A percentile compares a stretch with the other conserved stretches of the same genome.
Conservation (phyloP, 2,113 vertebrate genomes). For the Thalassarche chlororhynchos region DNA sequence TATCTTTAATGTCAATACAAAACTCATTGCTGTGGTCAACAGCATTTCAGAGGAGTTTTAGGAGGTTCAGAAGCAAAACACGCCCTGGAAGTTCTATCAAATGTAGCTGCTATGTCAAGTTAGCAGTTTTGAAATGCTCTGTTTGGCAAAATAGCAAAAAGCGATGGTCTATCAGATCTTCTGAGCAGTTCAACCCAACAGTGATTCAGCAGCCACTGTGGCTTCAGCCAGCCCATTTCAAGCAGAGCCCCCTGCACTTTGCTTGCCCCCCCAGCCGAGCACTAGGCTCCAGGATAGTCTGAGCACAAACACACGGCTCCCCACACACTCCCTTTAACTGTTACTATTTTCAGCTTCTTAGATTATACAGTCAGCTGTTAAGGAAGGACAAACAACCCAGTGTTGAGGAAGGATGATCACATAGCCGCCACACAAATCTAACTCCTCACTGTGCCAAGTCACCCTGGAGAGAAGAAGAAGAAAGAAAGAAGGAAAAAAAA, state of each 20-base stretch:
- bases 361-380: background rate
- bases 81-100: background rate
- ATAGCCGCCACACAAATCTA: background rate
- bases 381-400: background rate
- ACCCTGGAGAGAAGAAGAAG: background rate
- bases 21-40: background rate
- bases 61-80: slow-evolving; percentile 20
- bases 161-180: background rate
- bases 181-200: background rate
- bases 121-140: slow-evolving; percentile 56
- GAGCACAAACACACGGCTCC: rapidly evolving
- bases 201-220: background rate
- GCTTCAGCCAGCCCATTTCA: background rate
- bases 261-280: background rate
- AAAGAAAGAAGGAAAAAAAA: background rate
- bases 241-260: background rate
- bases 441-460: background rate
- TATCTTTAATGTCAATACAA: background rate
- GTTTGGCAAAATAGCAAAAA: slow-evolving; percentile 46
- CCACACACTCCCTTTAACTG: background rate
- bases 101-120: background rate
- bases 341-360: background rate
- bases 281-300: background rate
- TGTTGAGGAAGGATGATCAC: background rate
- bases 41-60: slow-evolving; percentile 13